phyloP scores from a whole-genome alignment of 2,888 invertebrate genomes.

The Camponotus fellah region DNA sequence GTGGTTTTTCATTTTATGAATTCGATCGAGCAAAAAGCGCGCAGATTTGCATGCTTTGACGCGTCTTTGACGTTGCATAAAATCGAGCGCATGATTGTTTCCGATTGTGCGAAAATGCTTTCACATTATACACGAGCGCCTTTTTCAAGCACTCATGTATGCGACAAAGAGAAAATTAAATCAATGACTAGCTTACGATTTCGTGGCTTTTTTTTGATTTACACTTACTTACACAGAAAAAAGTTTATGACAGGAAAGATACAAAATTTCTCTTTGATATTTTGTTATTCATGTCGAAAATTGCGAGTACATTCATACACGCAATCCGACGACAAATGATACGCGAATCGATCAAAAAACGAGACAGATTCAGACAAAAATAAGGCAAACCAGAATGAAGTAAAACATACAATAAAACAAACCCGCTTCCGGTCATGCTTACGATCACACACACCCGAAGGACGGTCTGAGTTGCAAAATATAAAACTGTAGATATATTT shows the following conservation, averaged over 20 bases:
- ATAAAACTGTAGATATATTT: slow-evolving; percentile 25
- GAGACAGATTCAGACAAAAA: slow-evolving; percentile 25
- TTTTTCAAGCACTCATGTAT: slow-evolving; percentile 10
- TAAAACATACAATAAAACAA: slow-evolving; percentile 36
- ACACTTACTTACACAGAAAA: slow-evolving; percentile 58
- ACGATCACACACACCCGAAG: slow-evolving; percentile 34
- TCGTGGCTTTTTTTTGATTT: slow-evolving; percentile 8
- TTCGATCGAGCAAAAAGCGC: neutral
- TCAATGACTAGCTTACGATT: neutral
- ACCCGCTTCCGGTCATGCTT: slow-evolving; percentile 40
- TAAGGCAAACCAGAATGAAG: neutral
- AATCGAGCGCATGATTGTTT: slow-evolving; percentile 5
- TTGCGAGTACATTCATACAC: neutral
- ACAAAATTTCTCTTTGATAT: slow-evolving; percentile 20
- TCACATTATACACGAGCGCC: neutral
- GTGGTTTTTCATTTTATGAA: slow-evolving; percentile 10
- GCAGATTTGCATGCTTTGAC: slow-evolving; percentile 15
- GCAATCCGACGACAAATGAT: neutral
- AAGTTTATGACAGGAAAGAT: slow-evolving; percentile 49
- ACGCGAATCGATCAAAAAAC: neutral
- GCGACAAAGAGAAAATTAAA: neutral
- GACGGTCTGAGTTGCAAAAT: slow-evolving; percentile 33
- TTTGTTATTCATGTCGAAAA: slow-evolving; percentile 31
- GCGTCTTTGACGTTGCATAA: slow-evolving; percentile 21
- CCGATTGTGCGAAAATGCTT: neutral